Evolutionary conservation across 2,888 invertebrate species (phyloP), one percentile per base, ranked within the genome.

Genomic region (Drosophila vallismaia): DNA sequence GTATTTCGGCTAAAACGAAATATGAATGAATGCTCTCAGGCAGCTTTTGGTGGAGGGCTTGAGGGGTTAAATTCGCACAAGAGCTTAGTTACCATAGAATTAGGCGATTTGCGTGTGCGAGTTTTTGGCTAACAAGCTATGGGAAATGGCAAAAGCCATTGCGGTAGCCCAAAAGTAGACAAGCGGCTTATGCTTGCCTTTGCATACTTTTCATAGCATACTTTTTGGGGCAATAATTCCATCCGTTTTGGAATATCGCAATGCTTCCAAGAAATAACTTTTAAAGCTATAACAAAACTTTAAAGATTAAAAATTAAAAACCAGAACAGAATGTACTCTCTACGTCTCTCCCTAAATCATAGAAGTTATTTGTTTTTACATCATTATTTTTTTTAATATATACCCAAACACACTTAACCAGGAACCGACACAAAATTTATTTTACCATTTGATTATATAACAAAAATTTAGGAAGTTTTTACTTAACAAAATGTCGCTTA

Each of bases 171-270:
- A 12, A 54, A 63, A 64, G 50, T 49, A 69, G 46, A 66, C 38
- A 59, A 58, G 38, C 1, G 28, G 59, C 36, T 6, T 6, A 6
- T 6, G 0, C 0, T 3, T 9, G 4, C 1, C 6, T 12, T 4
- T 10, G n/a, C 1, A 0, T 4, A 24, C 0, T 8, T 33, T 19
- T 7, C 10, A 40, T 24, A 28, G 78, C 56, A 68, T 75, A 81
- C 70, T 76, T 75, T 55, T 31, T 26, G 62, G 36, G n/a, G 53
- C 36, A 1, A 19, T 12, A 28, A 29, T 19, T 19, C 19, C 19
- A 2, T 19, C 19, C 19, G 19, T 19, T 19, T 19, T 1, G 19
- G 19, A 19, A 19, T 19, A 19, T 19, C 19, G 19, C 19, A 19
- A 19, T 19, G 19, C 19, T 19, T 19, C 19, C 19, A 19, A 19